A percentile compares a stretch with the other conserved stretches of the same genome.
These are phyloP conservation scores for Coenonympha glycerion DNA, from an alignment of 2,888 invertebrate species.

Conservation along the genomic window DNA sequence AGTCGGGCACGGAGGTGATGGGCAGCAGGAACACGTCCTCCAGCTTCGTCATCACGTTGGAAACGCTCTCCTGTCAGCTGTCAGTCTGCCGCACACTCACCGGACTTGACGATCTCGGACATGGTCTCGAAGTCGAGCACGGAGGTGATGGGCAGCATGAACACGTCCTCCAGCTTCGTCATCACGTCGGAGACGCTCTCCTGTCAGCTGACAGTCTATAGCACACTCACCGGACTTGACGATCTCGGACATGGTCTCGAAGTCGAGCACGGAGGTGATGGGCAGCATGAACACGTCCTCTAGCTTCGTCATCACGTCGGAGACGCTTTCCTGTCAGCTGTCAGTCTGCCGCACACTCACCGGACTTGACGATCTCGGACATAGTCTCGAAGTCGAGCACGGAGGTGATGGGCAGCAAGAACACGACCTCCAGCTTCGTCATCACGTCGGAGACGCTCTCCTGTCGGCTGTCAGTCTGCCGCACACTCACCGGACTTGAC, in stretches of 20 bases:
- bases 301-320: conserved; percentile 96
- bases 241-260: conserved; percentile 97
- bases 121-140: conserved; percentile 97
- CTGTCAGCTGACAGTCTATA: too few relatives aligned
- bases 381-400: conserved; percentile 97
- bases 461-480: conserved; percentile 95
- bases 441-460: conserved; percentile 96
- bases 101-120: conserved; percentile 95
- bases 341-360: conserved; percentile 86
- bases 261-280: conserved; percentile 90
- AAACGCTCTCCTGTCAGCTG: conserved; percentile 94
- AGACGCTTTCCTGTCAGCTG: conserved; percentile 94
- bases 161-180: conserved; percentile 97
- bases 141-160: conserved; percentile 93
- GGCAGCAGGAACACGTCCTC: conserved; percentile 98
- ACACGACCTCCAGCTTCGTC: conserved; percentile 97
- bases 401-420: conserved; percentile 93
- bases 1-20: conserved; percentile 90
- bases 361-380: conserved; percentile 95
- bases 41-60: conserved; percentile 96
- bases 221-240: conserved; percentile 88
- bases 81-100: conserved; percentile 82
- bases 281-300: conserved; percentile 98
- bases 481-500: conserved; percentile 86
- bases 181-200: conserved; percentile 96